phyloP scores from a whole-genome alignment of 2,888 invertebrate genomes.

The Prenolepis imparis region DNA sequence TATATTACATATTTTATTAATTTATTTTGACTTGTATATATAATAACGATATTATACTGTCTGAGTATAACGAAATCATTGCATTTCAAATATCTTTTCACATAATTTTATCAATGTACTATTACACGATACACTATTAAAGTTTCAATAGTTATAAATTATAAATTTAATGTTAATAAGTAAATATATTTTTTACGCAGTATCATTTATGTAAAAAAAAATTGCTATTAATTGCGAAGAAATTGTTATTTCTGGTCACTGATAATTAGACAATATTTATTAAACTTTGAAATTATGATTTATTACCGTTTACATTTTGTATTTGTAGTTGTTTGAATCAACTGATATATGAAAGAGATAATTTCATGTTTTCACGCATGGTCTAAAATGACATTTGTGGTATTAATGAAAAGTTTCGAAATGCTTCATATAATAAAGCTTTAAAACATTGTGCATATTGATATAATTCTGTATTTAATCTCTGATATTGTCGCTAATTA shows the following conservation, averaged over 20 bases:
- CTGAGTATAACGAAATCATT: no score
- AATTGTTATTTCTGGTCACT: conserved; percentile 21
- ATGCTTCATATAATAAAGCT: conserved; percentile 46
- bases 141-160: background rate
- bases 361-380: conserved; percentile 50
- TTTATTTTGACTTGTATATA: no score
- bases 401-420: conserved; percentile 51
- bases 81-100: background rate
- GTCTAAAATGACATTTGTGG: conserved; percentile 56
- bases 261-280: conserved; percentile 49
- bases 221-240: conserved; percentile 14
- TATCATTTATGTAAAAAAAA: conserved; percentile 33
- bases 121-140: background rate
- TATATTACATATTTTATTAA: no score
- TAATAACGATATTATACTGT: no score
- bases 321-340: conserved; percentile 45
- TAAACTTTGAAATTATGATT: conserved; percentile 45
- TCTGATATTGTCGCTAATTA: conserved; percentile 60
- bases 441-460: conserved; percentile 35
- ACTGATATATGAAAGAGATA: conserved; percentile 41
- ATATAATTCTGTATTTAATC: conserved; percentile 47
- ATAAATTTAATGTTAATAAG: background rate
- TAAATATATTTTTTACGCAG: background rate
- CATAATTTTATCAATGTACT: background rate
- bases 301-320: conserved; percentile 50